Conservation (phyloP, 2,797 vertebrate species). For the Cuculus canorus region DNA sequence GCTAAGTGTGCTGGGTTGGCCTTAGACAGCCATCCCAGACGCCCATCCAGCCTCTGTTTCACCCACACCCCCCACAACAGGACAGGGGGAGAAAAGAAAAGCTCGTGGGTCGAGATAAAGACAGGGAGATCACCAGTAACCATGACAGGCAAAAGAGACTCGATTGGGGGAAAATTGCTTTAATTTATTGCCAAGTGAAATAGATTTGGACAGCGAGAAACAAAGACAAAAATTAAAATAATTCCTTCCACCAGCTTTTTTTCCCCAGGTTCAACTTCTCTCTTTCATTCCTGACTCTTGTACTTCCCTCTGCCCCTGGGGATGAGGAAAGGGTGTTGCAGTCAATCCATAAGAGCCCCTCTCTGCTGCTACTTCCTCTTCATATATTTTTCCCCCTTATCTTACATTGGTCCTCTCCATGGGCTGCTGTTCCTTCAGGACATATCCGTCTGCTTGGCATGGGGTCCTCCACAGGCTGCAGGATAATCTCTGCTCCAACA, state of each 20-base stretch:
- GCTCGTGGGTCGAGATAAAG: neutral
- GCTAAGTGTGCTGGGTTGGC: neutral
- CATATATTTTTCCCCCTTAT: neutral
- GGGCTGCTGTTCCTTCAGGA: neutral
- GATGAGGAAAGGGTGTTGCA: too few relatives aligned
- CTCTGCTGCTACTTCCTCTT: neutral
- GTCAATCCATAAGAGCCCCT: neutral
- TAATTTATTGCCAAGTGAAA: neutral
- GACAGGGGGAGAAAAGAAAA: neutral
- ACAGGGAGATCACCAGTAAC: neutral
- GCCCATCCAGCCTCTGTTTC: neutral
- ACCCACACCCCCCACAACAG: neutral
- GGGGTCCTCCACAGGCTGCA: neutral
- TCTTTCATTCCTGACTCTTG: neutral
- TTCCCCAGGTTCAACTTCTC: neutral
- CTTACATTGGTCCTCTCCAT: neutral
- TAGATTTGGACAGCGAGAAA: neutral
- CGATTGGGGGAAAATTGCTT: neutral
- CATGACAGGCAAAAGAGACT: neutral
- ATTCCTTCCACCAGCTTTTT: neutral
- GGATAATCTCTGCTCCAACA: neutral
- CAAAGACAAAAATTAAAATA: neutral
- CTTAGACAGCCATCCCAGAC: neutral
- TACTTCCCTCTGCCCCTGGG: rapidly evolving
- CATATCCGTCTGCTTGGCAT: neutral